Base-by-base conservation (phyloP, 2,888 invertebrate genomes). In the Epinotia nisella region DNA sequence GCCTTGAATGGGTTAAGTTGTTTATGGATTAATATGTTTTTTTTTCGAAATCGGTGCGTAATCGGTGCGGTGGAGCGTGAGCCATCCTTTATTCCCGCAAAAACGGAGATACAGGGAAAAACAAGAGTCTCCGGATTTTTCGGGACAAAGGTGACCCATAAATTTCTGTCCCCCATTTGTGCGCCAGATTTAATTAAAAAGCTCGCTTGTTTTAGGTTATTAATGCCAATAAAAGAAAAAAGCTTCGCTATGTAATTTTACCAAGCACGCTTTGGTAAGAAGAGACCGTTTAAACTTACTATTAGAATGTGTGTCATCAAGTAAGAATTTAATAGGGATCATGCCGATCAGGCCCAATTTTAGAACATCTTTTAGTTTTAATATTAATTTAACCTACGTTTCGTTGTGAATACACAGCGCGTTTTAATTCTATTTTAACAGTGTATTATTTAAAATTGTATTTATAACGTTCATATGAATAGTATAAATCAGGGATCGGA, bases 111-210 rank as follows among this genome's bases (percentile, higher is more conserved):
- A 24, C 15, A 15, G 9, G 29, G 17, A 39, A 29, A n/a, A 24
- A 3, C 53, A 17, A 39, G 15, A 55, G 17, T 53, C n/a, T 62
- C 29, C 15, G 53, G 53, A 45, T 49, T 62, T 62, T 62, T 49
- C n/a, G 41, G 45, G 65, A 35, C 19, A 39, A 53, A 62, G 21
- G 35, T 17, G 53, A 19, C 65, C 35, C 53, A 65, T 65, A 65
- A 55, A 55, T 65, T 51, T 29, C 0, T 29, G 29, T 24, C 17
- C 56, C 58, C 51, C n/a, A 29, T 24, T 45, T 11, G 49, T 13
- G 39, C 3, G 35, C 15, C 65, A 39, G 65, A 55, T 55, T 55
- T 65, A 65, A 65, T 65, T 65, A 65, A 65, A 39, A 35, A 19
- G 53, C 39, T 11, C 19, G 39, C 62, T 39, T 65, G 39, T 53